A percentile compares a stretch with the other conserved stretches of the same genome.
These are phyloP conservation scores for Dolichoris vasculosae DNA, from an alignment of 1,140 invertebrate species.

Conservation along the genomic window DNA sequence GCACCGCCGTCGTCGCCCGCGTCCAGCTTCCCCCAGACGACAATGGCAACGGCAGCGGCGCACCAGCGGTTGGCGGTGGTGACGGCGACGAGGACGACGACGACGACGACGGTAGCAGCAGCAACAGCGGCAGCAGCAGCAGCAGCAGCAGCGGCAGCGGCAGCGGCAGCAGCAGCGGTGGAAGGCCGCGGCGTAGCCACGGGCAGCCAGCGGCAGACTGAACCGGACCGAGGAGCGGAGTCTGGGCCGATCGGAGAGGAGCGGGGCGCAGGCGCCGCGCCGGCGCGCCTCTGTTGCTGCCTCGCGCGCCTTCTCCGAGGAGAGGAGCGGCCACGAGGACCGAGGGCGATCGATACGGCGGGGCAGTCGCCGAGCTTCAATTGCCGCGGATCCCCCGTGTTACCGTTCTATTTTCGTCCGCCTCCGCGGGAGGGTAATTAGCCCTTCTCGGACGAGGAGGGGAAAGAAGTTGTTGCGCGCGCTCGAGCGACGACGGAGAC, in stretches of 20 bases:
- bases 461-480: background rate
- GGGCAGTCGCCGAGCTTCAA: background rate
- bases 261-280: constrained; percentile 23
- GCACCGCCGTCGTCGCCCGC: background rate
- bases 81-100: background rate
- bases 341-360: background rate
- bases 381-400: background rate
- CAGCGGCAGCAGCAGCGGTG: background rate
- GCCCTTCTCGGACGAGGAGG: background rate
- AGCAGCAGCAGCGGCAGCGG: background rate
- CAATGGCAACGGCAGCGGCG: background rate
- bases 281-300: constrained; percentile 20
- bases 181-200: constrained; percentile 20
- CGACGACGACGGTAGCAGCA: background rate
- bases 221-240: constrained; percentile 9
- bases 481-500: background rate
- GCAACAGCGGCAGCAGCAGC: background rate
- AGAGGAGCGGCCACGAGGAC: background rate
- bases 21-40: background rate
- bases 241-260: background rate
- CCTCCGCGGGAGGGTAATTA: constrained; percentile 20
- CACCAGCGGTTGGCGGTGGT: background rate
- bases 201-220: constrained; percentile 50
- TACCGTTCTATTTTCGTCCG: background rate
- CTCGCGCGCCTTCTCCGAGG: constrained; percentile 20